These are phyloP conservation scores for Drosophila gaucha DNA, from an alignment of 2,888 invertebrate genomes.

Conservation along the genomic window DNA sequence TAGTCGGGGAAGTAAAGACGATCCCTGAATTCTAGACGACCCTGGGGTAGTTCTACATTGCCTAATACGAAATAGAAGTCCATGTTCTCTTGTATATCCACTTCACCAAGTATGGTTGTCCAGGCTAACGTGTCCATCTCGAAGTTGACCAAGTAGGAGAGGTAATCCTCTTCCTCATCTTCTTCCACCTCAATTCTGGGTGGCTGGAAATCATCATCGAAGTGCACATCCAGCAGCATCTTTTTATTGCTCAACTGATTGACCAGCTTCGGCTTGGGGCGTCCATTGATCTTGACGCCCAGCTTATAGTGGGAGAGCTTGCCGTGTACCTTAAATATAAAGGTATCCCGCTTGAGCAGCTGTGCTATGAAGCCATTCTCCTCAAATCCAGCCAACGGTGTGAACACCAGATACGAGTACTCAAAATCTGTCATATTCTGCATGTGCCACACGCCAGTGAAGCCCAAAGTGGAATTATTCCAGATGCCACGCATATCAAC, in stretches of 20 bases:
- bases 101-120: conserved; percentile 86
- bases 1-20: conserved; percentile 86
- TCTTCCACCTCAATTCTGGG: conserved; percentile 82
- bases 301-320: conserved; percentile 89
- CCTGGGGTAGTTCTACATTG: conserved; percentile 86
- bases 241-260: conserved; percentile 79
- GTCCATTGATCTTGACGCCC: conserved; percentile 80
- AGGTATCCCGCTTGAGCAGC: conserved; percentile 86
- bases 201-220: conserved; percentile 83
- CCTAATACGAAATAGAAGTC: conserved; percentile 85
- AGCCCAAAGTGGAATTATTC: conserved; percentile 90
- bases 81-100: conserved; percentile 86
- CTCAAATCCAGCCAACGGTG: conserved; percentile 91
- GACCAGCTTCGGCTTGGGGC: conserved; percentile 82
- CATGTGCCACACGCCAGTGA: conserved; percentile 90
- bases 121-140: conserved; percentile 87
- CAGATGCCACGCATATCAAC: conserved; percentile 91
- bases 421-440: conserved; percentile 89
- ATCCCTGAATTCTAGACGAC: conserved; percentile 86
- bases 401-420: conserved; percentile 91
- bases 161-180: conserved; percentile 84
- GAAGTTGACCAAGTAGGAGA: conserved; percentile 86
- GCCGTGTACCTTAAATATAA: conserved; percentile 90
- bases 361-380: conserved; percentile 91
- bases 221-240: conserved; percentile 77